Evolutionary conservation across 2,888 invertebrate genomes (phyloP).

Genomic region (Tetheella fluctuosa): DNA sequence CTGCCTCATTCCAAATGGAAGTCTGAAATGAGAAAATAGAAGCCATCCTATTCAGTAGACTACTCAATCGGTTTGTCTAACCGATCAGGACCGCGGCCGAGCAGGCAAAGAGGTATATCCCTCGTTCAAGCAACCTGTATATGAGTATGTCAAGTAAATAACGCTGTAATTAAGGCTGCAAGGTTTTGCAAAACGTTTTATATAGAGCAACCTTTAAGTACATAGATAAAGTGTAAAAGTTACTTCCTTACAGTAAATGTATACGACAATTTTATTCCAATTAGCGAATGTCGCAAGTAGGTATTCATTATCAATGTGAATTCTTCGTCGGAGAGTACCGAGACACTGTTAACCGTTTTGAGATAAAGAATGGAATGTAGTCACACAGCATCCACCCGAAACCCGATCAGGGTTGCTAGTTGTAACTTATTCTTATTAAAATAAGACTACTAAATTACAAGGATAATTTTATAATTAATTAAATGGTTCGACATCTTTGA

Average conservation of each 20-base stretch:
- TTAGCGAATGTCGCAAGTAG: constrained; percentile 21
- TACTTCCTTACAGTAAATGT: not conserved
- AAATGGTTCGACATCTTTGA: too few relatives aligned
- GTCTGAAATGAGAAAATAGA: too few relatives aligned
- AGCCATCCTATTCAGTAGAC: too few relatives aligned
- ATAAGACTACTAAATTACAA: too few relatives aligned
- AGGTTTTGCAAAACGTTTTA: not conserved
- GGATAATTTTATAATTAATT: too few relatives aligned
- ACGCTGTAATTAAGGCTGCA: not conserved
- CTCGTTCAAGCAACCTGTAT: too few relatives aligned
- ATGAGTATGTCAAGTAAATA: not conserved
- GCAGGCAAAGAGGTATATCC: too few relatives aligned
- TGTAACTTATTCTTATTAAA: not conserved
- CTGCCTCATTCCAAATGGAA: too few relatives aligned
- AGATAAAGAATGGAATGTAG: constrained; percentile 48
- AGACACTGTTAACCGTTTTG: constrained; percentile 19
- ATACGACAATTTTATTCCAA: constrained; percentile 4
- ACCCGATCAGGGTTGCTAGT: constrained; percentile 22
- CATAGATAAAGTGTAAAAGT: not conserved
- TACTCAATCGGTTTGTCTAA: too few relatives aligned
- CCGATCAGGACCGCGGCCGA: too few relatives aligned
- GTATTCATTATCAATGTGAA: constrained; percentile 48
- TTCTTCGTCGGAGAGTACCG: constrained; percentile 35
- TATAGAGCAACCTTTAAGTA: not conserved
- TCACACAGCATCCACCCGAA: constrained; percentile 34